Evolutionary conservation across 37 sponge, comb jelly and placozoan species (phyloP), one percentile per base, ranked within the genome.

Genomic region (Mnemiopsis leidyi): DNA sequence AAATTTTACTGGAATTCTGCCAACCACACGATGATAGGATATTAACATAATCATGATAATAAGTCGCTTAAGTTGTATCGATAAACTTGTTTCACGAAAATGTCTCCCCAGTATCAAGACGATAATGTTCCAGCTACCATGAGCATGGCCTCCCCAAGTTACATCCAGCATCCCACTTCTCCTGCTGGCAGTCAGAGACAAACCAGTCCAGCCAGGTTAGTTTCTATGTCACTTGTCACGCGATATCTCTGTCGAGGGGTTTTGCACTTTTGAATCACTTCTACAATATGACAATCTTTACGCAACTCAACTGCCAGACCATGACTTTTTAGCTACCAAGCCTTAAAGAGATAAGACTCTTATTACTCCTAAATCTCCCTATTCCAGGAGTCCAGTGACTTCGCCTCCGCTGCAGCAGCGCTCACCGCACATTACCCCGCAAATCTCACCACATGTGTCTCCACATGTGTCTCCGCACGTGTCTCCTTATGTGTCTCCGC

Each of bases 61-160:
- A n/a, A n/a, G n/a, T n/a, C n/a, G n/a, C n/a, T n/a, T n/a, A n/a
- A n/a, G n/a, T n/a, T n/a, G n/a, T n/a, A n/a, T n/a, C n/a, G n/a
- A n/a, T n/a, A n/a, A n/a, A n/a, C n/a, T n/a, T n/a, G n/a, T n/a
- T n/a, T n/a, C n/a, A n/a, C n/a, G n/a, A n/a, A n/a, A n/a, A n/a
- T 48, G 5, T 18, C 18, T 34, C 36, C 36, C 36, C 90, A 85
- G 90, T 85, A 85, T 61, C 90, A 28, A 37, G 35, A 85, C 23
- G 90, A 85, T 36, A 33, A 29, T 21, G 90, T 38, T n/a, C 90
- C 90, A 7, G 21, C 90, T 61, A 40, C 40, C 24, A 85, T 85
- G 40, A 33, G 90, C 28, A 85, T 85, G 90, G 32, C 90, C 33
- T 85, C 90, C 90, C 90, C 90, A 1, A 85, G 90, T 39, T 85